phyloP scores from a whole-genome alignment of 2,113 vertebrate genomes.

The Chloropsis hardwickii region DNA sequence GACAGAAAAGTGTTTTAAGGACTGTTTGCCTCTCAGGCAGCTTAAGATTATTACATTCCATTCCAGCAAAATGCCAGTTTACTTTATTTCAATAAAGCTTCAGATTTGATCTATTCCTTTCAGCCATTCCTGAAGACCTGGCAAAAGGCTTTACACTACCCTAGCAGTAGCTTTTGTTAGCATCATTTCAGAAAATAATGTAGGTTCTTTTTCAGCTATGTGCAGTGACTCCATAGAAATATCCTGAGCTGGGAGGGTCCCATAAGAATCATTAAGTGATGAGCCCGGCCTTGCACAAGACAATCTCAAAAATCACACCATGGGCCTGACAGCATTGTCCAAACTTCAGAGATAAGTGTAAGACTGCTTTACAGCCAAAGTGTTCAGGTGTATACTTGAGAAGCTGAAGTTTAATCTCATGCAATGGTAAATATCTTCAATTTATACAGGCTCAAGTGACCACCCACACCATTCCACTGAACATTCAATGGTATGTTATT shows the following conservation, averaged over 20 bases:
- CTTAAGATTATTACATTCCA: not conserved
- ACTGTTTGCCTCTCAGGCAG: not conserved
- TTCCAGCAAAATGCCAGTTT: not conserved
- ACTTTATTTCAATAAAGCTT: not conserved
- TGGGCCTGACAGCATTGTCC: not conserved
- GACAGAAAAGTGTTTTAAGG: not conserved
- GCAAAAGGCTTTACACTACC: not conserved
- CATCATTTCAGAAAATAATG: not conserved
- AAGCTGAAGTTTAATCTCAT: not conserved
- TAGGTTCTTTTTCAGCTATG: not conserved
- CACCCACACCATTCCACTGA: not conserved
- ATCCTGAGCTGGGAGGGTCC: not conserved
- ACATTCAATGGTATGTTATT: not conserved
- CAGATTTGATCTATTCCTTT: not conserved
- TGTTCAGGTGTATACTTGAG: not conserved
- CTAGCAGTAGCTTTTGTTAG: not conserved
- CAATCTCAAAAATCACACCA: not conserved
- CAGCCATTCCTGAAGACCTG: not conserved
- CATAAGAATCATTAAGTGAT: not conserved
- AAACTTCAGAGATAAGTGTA: not conserved
- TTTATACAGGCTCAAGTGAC: not conserved
- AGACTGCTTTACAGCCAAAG: not conserved
- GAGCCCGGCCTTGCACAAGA: not conserved
- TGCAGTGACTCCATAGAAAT: not conserved
- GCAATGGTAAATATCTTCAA: not conserved